Evolutionary conservation across 1,140 invertebrate species (phyloP), one percentile per base, ranked within the genome.

Genomic region (Trichoplusia ni): DNA sequence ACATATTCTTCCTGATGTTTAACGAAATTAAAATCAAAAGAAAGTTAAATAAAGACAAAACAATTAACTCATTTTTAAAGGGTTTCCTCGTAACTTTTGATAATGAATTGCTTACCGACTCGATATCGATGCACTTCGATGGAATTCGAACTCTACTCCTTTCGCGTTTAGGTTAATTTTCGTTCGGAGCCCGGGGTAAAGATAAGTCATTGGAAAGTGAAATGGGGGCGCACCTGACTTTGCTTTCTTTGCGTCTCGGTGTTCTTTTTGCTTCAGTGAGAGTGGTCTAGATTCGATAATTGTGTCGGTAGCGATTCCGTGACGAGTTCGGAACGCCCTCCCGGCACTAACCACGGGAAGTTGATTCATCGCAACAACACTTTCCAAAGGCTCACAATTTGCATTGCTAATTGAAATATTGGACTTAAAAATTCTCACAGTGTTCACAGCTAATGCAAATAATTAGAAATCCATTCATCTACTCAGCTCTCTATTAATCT

Each of bases 201-300:
- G 75, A 83, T 84, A 82, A 85, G 76, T 82, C 83, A 82, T 87
- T 87, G 82, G 87, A 88, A 88, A 88, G 87, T 88, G 85, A 90
- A 90, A 90, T 86, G 84, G 78, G 86, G 80, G 73, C 82, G 85
- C 84, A 87, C 85, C 85, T 86, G 83, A 85, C 81, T 80, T 75
- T 83, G 82, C 80, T 86, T 86, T 88, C 84, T 86, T 88, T 88
- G 75, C 77, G 77, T 84, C 80, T 75, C 84, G 85, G 65, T 78
- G 80, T 82, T 87, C 84, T 90, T 90, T 89, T 90, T 90, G 85
- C 86, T 82, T 81, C 82, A 90, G 87, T 86, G 87, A 90, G 87
- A 90, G 87, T 90, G 87, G 79, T 87, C 87, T 84, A 86, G 80
- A 87, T 87, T 77, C 78, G 79, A 84, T 89, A 87, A 87, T 89